These are phyloP conservation scores for Xenentodon cancila DNA, from an alignment of 2,797 vertebrate species.

Conservation along the genomic window DNA sequence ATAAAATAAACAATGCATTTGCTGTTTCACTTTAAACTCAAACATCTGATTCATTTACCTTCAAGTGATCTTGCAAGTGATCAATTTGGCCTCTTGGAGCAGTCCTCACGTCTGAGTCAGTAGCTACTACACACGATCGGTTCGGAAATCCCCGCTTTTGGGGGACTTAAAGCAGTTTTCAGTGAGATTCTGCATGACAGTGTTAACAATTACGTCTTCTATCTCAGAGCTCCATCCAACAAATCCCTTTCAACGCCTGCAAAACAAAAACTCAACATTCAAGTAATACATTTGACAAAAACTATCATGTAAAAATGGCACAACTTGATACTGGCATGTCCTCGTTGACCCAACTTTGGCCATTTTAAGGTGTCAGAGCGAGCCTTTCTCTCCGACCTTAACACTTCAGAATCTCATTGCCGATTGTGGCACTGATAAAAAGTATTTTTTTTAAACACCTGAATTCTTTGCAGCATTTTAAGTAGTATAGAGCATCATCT, in stretches of 20 bases:
- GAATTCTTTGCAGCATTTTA: slow-evolving; percentile 79
- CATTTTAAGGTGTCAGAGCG: slow-evolving; percentile 56
- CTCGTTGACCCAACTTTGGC: slow-evolving; percentile 66
- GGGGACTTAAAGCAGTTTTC: slow-evolving; percentile 64
- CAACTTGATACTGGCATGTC: slow-evolving; percentile 63
- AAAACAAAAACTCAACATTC: slow-evolving; percentile 76
- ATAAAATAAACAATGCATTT: slow-evolving; percentile 93
- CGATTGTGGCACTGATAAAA: slow-evolving; percentile 46
- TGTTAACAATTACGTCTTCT: slow-evolving; percentile 63
- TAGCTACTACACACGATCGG: slow-evolving; percentile 70
- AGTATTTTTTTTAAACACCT: slow-evolving; percentile 60
- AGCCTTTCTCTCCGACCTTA: slow-evolving; percentile 35
- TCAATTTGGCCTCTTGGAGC: slow-evolving; percentile 88
- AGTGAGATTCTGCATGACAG: slow-evolving; percentile 57
- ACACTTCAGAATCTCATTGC: slow-evolving; percentile 60
- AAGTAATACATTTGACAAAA: slow-evolving; percentile 81
- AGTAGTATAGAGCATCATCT: slow-evolving; percentile 55
- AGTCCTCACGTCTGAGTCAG: slow-evolving; percentile 79
- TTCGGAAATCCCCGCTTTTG: slow-evolving; percentile 47
- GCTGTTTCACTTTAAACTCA: slow-evolving; percentile 80
- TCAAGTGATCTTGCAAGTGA: slow-evolving; percentile 92
- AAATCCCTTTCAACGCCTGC: slow-evolving; percentile 56
- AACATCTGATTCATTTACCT: slow-evolving; percentile 80
- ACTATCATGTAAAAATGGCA: slow-evolving; percentile 70
- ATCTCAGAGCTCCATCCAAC: slow-evolving; percentile 57